Percentiles rank a stretch among this genome's conserved stretches.
phyloP scores from a whole-genome alignment of 2,797 vertebrate genomes.

The Microhierax caerulescens region DNA sequence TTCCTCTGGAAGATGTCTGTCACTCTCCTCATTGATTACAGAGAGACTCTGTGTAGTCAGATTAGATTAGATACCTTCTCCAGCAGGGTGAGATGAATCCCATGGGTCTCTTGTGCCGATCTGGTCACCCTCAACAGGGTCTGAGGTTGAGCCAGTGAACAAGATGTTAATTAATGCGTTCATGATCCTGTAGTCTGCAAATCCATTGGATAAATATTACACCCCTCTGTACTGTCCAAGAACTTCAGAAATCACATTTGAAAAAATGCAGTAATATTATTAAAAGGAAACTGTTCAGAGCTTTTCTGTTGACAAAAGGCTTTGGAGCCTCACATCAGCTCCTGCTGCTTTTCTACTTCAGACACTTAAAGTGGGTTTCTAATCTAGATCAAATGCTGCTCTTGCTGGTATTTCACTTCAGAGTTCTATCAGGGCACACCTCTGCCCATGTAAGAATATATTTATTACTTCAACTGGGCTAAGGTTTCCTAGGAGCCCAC shows the following conservation, averaged over 20 bases:
- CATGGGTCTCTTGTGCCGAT: accelerated
- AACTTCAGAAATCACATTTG: not conserved
- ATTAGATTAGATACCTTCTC: not conserved
- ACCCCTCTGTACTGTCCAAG: not conserved
- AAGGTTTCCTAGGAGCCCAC: conserved; percentile 12
- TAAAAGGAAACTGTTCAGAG: conserved; percentile 14
- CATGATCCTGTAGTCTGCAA: not conserved
- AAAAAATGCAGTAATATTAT: not conserved
- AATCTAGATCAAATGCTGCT: conserved; percentile 31
- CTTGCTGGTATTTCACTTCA: conserved; percentile 2
- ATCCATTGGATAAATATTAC: not conserved
- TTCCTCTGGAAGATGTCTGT: not conserved
- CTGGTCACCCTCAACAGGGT: not conserved
- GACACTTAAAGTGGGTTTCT: conserved; percentile 11
- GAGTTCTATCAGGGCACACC: not conserved
- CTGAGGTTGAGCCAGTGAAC: not conserved
- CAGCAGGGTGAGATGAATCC: not conserved
- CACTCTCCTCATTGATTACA: not conserved
- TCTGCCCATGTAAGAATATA: not conserved
- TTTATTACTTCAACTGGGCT: conserved; percentile 23
- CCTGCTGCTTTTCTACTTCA: conserved; percentile 10
- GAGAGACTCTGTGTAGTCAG: not conserved
- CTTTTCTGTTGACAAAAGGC: conserved; percentile 10
- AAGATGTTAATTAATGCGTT: not conserved
- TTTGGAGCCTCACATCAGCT: not conserved